Conservation (phyloP, 2,888 invertebrate species). For the Aleiodes alternator region DNA sequence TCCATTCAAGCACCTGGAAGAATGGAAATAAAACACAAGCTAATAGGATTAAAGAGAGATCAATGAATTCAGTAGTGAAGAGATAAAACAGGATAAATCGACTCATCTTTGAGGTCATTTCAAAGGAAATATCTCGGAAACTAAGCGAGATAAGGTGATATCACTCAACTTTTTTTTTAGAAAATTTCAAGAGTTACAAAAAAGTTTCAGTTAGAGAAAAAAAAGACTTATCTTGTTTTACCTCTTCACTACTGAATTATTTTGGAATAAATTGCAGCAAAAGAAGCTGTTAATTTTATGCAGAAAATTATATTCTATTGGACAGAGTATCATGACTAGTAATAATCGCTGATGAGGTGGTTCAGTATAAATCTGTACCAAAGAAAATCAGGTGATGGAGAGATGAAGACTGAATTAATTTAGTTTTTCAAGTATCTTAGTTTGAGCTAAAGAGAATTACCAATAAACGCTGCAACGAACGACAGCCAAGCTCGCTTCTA, state of each 20-base stretch:
- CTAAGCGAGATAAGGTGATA: too few species aligned
- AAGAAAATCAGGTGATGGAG: conserved; percentile 22
- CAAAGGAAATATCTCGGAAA: too few species aligned
- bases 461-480: conserved; percentile 14
- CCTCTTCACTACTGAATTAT: too few species aligned
- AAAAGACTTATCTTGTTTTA: too few species aligned
- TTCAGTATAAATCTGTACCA: background rate
- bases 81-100: too few species aligned
- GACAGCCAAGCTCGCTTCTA: conserved; percentile 43
- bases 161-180: too few species aligned
- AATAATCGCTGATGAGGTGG: conserved; percentile 19
- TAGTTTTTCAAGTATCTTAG: too few species aligned
- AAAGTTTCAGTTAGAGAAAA: too few species aligned
- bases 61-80: too few species aligned
- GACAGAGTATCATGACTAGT: background rate
- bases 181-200: too few species aligned
- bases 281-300: conserved; percentile 2
- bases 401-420: background rate
- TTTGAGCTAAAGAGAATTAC: background rate
- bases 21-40: background rate
- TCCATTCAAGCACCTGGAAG: background rate
- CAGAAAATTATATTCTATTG: conserved; percentile 6
- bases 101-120: too few species aligned
- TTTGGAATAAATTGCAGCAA: background rate
- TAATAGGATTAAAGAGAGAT: conserved; percentile 2